phyloP scores from a whole-genome alignment of 2,797 vertebrate species.

The Epinephelus awoara region DNA sequence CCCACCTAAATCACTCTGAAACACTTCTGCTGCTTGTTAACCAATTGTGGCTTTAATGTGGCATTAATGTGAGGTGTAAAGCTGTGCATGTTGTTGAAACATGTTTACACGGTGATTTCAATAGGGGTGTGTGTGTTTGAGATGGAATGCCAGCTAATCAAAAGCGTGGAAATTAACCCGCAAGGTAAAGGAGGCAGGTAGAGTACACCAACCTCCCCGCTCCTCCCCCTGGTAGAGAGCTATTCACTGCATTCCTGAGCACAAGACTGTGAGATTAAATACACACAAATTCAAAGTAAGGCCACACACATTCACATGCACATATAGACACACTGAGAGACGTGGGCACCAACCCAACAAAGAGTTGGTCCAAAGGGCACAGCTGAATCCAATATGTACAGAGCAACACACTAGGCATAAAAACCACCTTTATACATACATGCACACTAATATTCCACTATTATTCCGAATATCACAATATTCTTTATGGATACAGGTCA shows the following conservation, averaged over 20 bases:
- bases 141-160: slow-evolving; percentile 59
- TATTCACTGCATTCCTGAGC: slow-evolving; percentile 65
- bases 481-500: no score
- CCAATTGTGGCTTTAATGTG: slow-evolving; percentile 25
- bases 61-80: slow-evolving; percentile 4
- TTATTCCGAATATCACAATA: no score
- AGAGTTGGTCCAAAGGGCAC: slow-evolving; percentile 34
- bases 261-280: slow-evolving; percentile 60
- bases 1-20: slow-evolving; percentile 50
- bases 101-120: slow-evolving; percentile 67
- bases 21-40: slow-evolving; percentile 25
- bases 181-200: slow-evolving; percentile 59
- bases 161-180: slow-evolving; percentile 75
- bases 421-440: slow-evolving; percentile 1
- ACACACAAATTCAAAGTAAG: slow-evolving; percentile 51
- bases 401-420: slow-evolving; percentile 1
- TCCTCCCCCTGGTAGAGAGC: slow-evolving; percentile 43
- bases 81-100: slow-evolving; percentile 59
- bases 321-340: slow-evolving; percentile 16
- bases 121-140: slow-evolving; percentile 19
- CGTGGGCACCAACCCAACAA: slow-evolving; percentile 24
- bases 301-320: slow-evolving; percentile 31
- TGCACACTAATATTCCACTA: no score
- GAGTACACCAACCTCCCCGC: slow-evolving; percentile 11
- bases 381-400: slow-evolving; percentile 5